Base-by-base conservation (phyloP, 1,140 invertebrate species). In the Piezodorus guildinii region DNA sequence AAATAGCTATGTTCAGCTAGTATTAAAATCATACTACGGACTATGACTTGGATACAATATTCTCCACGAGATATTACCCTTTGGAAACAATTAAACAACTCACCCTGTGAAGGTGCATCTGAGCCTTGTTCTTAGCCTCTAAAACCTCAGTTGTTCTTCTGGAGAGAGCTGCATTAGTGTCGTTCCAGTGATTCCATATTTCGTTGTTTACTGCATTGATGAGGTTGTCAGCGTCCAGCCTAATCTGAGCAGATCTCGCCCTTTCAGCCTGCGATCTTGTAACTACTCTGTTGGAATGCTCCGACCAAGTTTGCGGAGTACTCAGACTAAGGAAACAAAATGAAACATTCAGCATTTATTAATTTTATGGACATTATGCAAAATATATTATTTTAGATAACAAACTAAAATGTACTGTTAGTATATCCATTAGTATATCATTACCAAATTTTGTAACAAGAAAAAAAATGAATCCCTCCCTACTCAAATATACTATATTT, bases 151-250 rank as follows among this genome's bases (percentile, higher is more conserved):
- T 82, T 51, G 83, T 77, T 69, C 90, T 81, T 27, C 86, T 77
- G 9, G 89, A 82, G 62, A 94, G 79, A 52, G 87, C 79, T 71
- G 85, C 89, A 73, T 93, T 93, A 0, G 87, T 88, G 69, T 83
- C 83, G 72, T 86, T 92, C 90, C 92, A 96, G 65, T 86, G 80
- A 74, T 90, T 87, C 92, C 92, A 96, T 73, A 94, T 90, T 69
- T 91, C 85, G 70, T 86, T 86, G 43, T 90, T 85, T 43, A 87
- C 84, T 63, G 85, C 80, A 72, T 89, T 88, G 12, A 95, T 84
- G 60, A 90, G 75, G 70, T 86, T 84, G 68, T 95, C 91, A 19
- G 87, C 81, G 70, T 90, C 87, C 14, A 79, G 75, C 5, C 90
- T 78, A 69, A 94, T 78, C 73, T 94, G 87, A 64, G 85, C 81